These are phyloP conservation scores for Pterocles gutturalis DNA, from an alignment of 2,113 vertebrate genomes.

Conservation along the genomic window DNA sequence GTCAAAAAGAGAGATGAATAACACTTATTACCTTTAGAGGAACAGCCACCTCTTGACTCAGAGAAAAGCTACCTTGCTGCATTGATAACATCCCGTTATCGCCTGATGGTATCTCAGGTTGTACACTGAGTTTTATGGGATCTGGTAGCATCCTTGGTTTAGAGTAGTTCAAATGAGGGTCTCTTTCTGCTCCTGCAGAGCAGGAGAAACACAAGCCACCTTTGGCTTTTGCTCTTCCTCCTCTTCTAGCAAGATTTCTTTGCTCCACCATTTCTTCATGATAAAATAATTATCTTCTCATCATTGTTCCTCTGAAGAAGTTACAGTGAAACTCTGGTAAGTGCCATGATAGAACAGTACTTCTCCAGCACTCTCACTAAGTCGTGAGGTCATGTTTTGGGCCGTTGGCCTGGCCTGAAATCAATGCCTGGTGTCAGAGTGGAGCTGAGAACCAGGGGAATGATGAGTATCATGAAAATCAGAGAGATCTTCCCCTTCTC, in stretches of 20 bases:
- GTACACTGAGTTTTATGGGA: not conserved
- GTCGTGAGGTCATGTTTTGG: not conserved
- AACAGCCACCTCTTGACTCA: not conserved
- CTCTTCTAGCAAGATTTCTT: not conserved
- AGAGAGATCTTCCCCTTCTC: not conserved
- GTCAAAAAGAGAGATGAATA: not conserved
- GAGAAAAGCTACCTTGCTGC: not conserved
- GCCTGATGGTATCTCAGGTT: not conserved
- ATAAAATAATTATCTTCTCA: not conserved
- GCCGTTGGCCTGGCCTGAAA: not conserved
- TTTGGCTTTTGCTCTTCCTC: not conserved
- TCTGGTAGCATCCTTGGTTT: not conserved
- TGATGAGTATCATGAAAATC: not conserved
- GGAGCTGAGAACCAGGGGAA: not conserved
- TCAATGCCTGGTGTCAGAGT: not conserved
- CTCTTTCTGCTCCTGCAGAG: not conserved
- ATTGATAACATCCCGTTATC: not conserved
- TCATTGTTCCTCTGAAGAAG: not conserved
- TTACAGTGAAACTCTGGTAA: not conserved
- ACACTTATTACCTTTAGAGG: not conserved
- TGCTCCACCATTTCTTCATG: not conserved
- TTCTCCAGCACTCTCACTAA: not conserved
- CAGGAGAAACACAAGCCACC: not conserved
- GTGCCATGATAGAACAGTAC: not conserved
- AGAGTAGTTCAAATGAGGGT: not conserved